phyloP scores from a whole-genome alignment of 1,140 invertebrate species.

The Drosophila grimshawi region DNA sequence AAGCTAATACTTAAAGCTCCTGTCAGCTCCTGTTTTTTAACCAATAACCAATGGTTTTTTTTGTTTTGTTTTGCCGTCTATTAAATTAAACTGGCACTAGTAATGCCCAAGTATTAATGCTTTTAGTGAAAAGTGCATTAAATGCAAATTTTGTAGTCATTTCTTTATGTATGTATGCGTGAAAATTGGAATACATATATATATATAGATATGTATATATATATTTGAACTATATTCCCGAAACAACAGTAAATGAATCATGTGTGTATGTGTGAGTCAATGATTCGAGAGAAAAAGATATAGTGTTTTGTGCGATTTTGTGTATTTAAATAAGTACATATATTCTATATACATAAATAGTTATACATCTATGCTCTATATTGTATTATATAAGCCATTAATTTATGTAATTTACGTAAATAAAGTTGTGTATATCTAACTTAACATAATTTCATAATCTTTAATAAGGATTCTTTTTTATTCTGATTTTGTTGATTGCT shows the following conservation, averaged over 20 bases:
- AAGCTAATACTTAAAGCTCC: constrained; percentile 12
- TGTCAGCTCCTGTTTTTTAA: constrained; percentile 5
- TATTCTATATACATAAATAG: constrained; percentile 56
- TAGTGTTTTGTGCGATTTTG: constrained; percentile 66
- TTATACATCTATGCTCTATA: constrained; percentile 40
- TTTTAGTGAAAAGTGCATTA: constrained; percentile 72
- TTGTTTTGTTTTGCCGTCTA: constrained; percentile 23
- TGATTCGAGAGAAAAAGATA: constrained; percentile 33
- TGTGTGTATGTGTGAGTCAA: constrained; percentile 50
- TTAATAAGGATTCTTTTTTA: constrained; percentile 1
- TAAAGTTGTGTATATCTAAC: constrained; percentile 79
- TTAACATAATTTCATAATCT: constrained; percentile 23
- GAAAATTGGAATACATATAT: constrained; percentile 31
- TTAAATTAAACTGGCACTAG: constrained; percentile 30
- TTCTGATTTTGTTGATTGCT: constrained; percentile 21
- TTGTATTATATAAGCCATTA: constrained; percentile 75
- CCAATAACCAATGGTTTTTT: constrained; percentile 24
- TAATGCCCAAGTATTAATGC: constrained; percentile 60
- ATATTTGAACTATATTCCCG: background rate
- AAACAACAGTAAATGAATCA: constrained; percentile 10
- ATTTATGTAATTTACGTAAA: constrained; percentile 74
- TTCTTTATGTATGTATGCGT: constrained; percentile 61
- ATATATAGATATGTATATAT: background rate
- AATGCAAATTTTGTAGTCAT: constrained; percentile 77
- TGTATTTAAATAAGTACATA: constrained; percentile 70